phyloP scores from a whole-genome alignment of 1,140 invertebrate genomes.

The Lordiphosa clarofinis region DNA sequence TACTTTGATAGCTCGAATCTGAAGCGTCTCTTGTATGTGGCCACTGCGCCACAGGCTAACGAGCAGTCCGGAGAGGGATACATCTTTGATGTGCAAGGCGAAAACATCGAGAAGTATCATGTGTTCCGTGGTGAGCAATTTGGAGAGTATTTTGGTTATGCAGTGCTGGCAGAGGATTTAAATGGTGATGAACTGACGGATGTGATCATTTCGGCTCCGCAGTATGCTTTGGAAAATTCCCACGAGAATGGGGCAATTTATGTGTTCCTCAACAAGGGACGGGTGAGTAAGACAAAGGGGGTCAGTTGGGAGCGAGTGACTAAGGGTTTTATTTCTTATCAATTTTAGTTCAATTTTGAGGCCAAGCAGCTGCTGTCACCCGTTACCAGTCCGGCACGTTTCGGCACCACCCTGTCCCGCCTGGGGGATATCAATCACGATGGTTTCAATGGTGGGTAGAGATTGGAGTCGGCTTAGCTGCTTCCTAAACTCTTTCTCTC shows the following conservation, averaged over 20 bases:
- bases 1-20: constrained; percentile 59
- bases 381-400: constrained; percentile 79
- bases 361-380: constrained; percentile 53
- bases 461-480: background rate
- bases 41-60: constrained; percentile 73
- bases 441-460: constrained; percentile 82
- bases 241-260: constrained; percentile 84
- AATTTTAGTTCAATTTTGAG: constrained; percentile 71
- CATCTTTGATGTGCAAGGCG: constrained; percentile 56
- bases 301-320: constrained; percentile 45
- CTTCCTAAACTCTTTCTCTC: background rate
- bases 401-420: constrained; percentile 82
- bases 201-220: constrained; percentile 90
- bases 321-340: constrained; percentile 10
- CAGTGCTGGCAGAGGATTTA: constrained; percentile 85
- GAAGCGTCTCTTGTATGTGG: constrained; percentile 62
- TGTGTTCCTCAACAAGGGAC: constrained; percentile 81
- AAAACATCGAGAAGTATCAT: constrained; percentile 49
- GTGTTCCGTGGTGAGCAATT: constrained; percentile 82
- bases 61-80: constrained; percentile 73
- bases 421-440: constrained; percentile 86
- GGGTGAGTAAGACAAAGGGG: constrained; percentile 73
- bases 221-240: constrained; percentile 80
- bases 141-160: constrained; percentile 89
- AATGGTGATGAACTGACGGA: constrained; percentile 87